phyloP scores from a whole-genome alignment of 2,113 vertebrate species.

The Thermophis baileyi region DNA sequence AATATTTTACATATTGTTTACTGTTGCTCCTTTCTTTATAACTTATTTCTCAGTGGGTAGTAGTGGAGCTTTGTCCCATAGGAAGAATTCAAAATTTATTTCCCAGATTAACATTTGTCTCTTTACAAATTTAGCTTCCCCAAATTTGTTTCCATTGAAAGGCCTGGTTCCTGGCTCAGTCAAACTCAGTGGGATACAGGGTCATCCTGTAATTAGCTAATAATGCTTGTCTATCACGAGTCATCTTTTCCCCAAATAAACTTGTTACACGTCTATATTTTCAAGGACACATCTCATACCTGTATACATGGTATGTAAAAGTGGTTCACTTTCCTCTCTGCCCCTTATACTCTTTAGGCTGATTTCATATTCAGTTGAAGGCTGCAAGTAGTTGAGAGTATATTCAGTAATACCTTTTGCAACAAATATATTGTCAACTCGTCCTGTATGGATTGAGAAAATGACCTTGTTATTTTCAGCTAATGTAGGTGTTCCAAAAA shows the following conservation, averaged over 20 bases:
- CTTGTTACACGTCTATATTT: background rate
- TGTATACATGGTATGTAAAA: conserved; percentile 81
- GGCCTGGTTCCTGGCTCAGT: background rate
- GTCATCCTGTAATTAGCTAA: background rate
- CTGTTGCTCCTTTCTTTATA: background rate
- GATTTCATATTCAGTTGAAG: conserved; percentile 89
- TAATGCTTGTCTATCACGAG: background rate
- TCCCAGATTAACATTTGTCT: background rate
- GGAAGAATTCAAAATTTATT: background rate
- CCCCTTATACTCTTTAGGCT: conserved; percentile 82
- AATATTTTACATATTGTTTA: conserved; percentile 12
- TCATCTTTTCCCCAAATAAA: too few species aligned
- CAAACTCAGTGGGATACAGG: background rate
- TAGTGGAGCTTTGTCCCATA: background rate
- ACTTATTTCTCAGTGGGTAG: background rate
- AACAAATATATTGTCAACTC: conserved; percentile 83
- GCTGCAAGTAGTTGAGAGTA: conserved; percentile 78
- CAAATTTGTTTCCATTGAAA: background rate
- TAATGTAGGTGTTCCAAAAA: background rate
- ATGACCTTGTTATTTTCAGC: background rate
- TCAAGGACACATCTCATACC: conserved; percentile 65
- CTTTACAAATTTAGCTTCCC: background rate
- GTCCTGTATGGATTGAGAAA: conserved; percentile 70
- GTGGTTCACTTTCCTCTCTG: conserved; percentile 83
- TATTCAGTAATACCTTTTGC: conserved; percentile 82